phyloP scores from a whole-genome alignment of 1,140 invertebrate genomes.

The Mylabris phalerata region DNA sequence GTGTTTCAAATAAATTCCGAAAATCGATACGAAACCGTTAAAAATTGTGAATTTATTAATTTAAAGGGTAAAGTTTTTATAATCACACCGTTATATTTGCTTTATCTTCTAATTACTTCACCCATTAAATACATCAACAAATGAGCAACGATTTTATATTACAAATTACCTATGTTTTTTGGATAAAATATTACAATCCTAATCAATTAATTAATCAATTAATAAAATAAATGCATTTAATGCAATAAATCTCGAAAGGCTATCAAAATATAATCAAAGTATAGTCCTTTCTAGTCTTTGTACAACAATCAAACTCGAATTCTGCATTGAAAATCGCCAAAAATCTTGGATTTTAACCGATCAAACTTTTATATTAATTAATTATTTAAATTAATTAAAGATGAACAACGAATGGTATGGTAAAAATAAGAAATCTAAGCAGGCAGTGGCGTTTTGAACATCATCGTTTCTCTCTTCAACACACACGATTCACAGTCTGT shows the following conservation, averaged over 20 bases:
- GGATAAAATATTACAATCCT: conserved; percentile 3
- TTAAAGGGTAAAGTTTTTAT: not conserved
- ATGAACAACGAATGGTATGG: conserved; percentile 18
- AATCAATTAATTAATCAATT: not conserved
- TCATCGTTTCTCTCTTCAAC: not conserved
- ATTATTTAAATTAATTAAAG: conserved; percentile 1
- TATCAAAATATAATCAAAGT: not conserved
- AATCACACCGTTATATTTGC: conserved; percentile 1
- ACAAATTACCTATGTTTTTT: conserved; percentile 12
- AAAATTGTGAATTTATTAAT: conserved; percentile 12
- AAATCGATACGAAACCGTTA: not conserved
- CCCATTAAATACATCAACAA: conserved; percentile 18
- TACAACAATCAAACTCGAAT: not conserved
- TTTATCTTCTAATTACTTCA: not conserved
- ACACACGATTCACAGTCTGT: too few relatives aligned
- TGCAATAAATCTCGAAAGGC: not conserved
- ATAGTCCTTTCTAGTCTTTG: conserved; percentile 16
- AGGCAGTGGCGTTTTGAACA: conserved; percentile 16
- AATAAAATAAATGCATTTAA: conserved; percentile 27
- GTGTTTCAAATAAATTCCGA: not conserved
- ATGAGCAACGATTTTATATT: conserved; percentile 23
- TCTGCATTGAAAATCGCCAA: too few relatives aligned
- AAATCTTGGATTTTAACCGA: too few relatives aligned
- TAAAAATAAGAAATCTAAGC: too few relatives aligned
- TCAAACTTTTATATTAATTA: too few relatives aligned